Evolutionary conservation across 2,113 vertebrate species (phyloP).

Genomic region (Ancistrus triradiatus): DNA sequence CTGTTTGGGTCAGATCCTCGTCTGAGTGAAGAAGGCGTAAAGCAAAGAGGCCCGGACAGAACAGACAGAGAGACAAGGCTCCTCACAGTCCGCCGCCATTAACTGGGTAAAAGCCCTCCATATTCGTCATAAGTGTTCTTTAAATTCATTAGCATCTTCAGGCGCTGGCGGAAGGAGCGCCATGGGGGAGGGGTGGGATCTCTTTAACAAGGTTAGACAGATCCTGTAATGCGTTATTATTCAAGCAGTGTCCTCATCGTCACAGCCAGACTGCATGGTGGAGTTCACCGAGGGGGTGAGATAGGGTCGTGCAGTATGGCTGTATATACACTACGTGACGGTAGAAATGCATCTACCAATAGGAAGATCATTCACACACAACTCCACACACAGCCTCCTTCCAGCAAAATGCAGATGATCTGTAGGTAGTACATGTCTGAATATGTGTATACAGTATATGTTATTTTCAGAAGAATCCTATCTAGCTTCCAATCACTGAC

Average conservation of each 20-base stretch:
- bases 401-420: too few species aligned
- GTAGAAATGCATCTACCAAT: too few species aligned
- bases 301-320: too few species aligned
- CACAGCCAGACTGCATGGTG: conserved; percentile 50
- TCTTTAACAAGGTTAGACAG: conserved; percentile 71
- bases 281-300: conserved; percentile 14
- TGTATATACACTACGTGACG: too few species aligned
- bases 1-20: conserved; percentile 65
- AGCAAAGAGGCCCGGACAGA: conserved; percentile 57
- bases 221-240: conserved; percentile 70
- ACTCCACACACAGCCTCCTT: too few species aligned
- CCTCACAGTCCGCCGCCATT: conserved; percentile 70
- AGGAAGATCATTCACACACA: too few species aligned
- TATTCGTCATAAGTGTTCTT: conserved; percentile 80
- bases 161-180: conserved; percentile 69
- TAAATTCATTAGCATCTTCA: conserved; percentile 80
- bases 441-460: too few species aligned
- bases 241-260: conserved; percentile 63
- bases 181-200: conserved; percentile 64
- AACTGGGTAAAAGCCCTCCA: conserved; percentile 77
- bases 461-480: too few species aligned
- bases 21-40: conserved; percentile 56
- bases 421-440: too few species aligned
- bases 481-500: too few species aligned
- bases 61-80: conserved; percentile 68